Evolutionary conservation across 2,888 invertebrate genomes (phyloP), one percentile per base, ranked within the genome.

Genomic region (Dasysyrphus albostriatus): DNA sequence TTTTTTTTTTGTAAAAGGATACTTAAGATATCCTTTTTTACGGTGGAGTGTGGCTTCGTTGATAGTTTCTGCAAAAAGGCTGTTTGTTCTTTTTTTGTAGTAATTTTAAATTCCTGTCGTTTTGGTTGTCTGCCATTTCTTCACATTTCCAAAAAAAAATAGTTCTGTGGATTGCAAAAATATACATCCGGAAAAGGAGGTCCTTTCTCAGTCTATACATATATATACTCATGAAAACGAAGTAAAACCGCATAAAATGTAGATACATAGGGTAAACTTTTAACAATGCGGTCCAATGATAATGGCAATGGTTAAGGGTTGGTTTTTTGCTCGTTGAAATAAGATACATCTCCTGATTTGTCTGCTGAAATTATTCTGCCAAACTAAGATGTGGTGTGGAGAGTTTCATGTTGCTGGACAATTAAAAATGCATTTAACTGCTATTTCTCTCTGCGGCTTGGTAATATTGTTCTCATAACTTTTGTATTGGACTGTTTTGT

Each of bases 261-360:
- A 54, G 14, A 58, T 37, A 63, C 29, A 32, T 12, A 7, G 58
- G 39, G 70, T 42, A 61, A 61, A 81, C 77, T 73, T 85, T 81
- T 85, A 77, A 85, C 84, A 81, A 85, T 85, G 81, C 73, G 84
- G 80, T 75, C 56, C 32, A 56, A 47, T 74, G 54, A 39, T 69
- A 61, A 69, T 69, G 69, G 49, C 37, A 39, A 24, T 76, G 77
- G 49, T 24, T 56, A 24, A 19, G 42, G 16, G 54, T 58, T 44
- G 42, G 4, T 61, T 58, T 44, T 67, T 34, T 67, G 32, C 44
- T 42, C 32, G 29, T 47, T 29, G 74, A 74, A 61, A 61, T 61
- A 24, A 61, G 19, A 49, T 56, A 65, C 34, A n/a, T 24, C 16
- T 29, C 8, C 37, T 65, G 77, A 73, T 67, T 54, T 77, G 67